Base-by-base conservation (phyloP, 2,113 vertebrate species). In the Phoenicopterus ruber region DNA sequence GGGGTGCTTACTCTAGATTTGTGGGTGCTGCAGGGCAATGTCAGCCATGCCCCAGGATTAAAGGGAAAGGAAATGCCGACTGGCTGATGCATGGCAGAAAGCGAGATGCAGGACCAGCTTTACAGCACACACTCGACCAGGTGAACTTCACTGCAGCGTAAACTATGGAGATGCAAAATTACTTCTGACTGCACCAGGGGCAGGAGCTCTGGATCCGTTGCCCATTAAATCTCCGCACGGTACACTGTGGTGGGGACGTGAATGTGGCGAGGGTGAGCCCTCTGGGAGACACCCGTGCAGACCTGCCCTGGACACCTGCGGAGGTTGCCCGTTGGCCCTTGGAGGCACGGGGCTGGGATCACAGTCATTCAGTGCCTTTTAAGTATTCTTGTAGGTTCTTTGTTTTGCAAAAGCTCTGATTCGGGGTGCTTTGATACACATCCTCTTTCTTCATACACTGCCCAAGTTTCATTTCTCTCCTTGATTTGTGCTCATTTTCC, bases 61-160 rank as follows among this genome's bases (percentile, higher is more conserved):
- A 87, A 82, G 11, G 7, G 65, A 50, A 62, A 65, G 58, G 40
- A 69, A 82, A 47, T 38, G 17, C 49, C 40, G 74, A 20, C 20
- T 22, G 46, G 40, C 11, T 61, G 24, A 20, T 12, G 25, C 28
- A 13, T 1, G 22, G 44, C 83, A 62, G 59, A 84, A 61, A 44
- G 36, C 0, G 1, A 84, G 46, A 65, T 0, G 7, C 42, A 29
- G 61, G 42, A 57, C 31, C 50, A n/a, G 42, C 50, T 82, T 46
- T 63, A 63, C 36, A 54, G 31, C 36, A 25, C 14, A 11, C 24
- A 4, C 50, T 54, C 0, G 0, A 22, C 42, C 47, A 11, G 25
- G 28, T 32, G 71, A 72, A 69, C 54, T 34, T 83, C 67, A 65
- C 31, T 31, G 50, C 31, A 29, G 32, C 0, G 1, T 31, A 34